Evolutionary conservation across 2,888 invertebrate genomes (phyloP).

Genomic region (Pecten maximus): DNA sequence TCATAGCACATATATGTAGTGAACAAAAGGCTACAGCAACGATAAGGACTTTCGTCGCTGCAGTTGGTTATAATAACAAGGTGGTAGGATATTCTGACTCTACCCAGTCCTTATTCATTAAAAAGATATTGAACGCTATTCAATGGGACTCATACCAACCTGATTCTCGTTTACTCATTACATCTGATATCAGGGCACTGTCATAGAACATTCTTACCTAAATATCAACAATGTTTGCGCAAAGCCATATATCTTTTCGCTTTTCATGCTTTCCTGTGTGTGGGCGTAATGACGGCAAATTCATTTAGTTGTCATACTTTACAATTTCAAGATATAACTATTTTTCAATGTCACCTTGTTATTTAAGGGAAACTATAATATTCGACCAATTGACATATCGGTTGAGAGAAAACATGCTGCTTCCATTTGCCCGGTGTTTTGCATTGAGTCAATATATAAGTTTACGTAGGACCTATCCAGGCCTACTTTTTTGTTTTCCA

Average conservation of each 20-base stretch:
- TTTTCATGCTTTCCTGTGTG: constrained; percentile 42
- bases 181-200: neutral
- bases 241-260: constrained; percentile 38
- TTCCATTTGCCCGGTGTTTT: too few species aligned
- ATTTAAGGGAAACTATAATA: too few species aligned
- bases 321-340: too few species aligned
- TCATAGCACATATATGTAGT: constrained; percentile 37
- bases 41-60: constrained; percentile 38
- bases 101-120: constrained; percentile 18
- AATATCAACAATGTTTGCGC: neutral
- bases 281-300: constrained; percentile 14
- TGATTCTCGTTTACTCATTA: constrained; percentile 43
- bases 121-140: constrained; percentile 35
- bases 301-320: neutral
- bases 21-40: neutral
- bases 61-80: constrained; percentile 41
- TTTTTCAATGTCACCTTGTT: too few species aligned
- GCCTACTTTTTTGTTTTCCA: too few species aligned
- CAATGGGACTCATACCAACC: neutral
- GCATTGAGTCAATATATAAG: too few species aligned
- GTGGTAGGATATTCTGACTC: constrained; percentile 25
- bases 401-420: neutral
- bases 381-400: neutral
- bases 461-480: too few species aligned
- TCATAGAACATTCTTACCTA: neutral